Conservation (phyloP, 2,888 invertebrate genomes). For the Ariolimax columbianus region DNA sequence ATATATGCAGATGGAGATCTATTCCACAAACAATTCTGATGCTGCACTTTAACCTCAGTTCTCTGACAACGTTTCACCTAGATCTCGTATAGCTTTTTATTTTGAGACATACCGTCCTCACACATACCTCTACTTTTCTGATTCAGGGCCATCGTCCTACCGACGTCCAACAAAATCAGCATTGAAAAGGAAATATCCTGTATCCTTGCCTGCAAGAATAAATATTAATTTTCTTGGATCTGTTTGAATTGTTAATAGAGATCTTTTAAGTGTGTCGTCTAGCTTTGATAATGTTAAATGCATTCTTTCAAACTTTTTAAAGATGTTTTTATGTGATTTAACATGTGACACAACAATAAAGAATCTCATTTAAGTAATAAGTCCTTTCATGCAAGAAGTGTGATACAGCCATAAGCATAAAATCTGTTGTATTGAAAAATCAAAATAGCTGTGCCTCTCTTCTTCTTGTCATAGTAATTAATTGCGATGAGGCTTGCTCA, state of each 20-base stretch:
- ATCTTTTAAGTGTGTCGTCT: neutral
- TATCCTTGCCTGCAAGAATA: slow-evolving; percentile 61
- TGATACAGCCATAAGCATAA: too few relatives aligned
- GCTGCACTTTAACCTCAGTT: neutral
- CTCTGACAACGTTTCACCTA: neutral
- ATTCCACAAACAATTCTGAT: neutral
- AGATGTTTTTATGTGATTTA: too few relatives aligned
- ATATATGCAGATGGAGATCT: neutral
- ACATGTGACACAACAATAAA: too few relatives aligned
- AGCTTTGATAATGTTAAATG: neutral
- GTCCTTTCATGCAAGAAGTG: too few relatives aligned
- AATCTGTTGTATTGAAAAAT: too few relatives aligned
- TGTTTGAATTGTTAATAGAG: neutral
- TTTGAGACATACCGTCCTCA: too few relatives aligned
- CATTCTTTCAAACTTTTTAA: neutral
- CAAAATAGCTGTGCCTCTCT: too few relatives aligned
- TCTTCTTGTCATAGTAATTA: too few relatives aligned
- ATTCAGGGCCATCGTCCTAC: slow-evolving; percentile 63
- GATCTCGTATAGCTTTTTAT: neutral
- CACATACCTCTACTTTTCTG: neutral
- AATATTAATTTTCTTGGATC: neutral
- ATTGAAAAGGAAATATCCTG: slow-evolving; percentile 65
- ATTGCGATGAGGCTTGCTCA: too few relatives aligned
- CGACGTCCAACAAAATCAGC: slow-evolving; percentile 59
- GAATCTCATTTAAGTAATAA: too few relatives aligned